Percentiles rank a stretch among this genome's conserved stretches.
Conservation (phyloP, 1,140 invertebrate genomes). For the Euwallacea fornicatus region DNA sequence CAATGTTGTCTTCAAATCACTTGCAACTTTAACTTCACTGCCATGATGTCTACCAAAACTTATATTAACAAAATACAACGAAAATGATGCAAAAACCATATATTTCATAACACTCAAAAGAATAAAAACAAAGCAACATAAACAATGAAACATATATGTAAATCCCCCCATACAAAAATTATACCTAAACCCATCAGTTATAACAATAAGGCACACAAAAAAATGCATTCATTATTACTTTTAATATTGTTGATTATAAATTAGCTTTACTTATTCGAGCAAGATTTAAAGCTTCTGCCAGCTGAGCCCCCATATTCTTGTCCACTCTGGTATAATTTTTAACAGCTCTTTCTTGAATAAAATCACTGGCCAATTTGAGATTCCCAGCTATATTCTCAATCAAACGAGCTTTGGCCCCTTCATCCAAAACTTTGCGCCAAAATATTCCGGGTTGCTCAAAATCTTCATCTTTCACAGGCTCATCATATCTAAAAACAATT, state of each 20-base stretch:
- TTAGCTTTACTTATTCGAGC: constrained; percentile 41
- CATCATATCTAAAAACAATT: constrained; percentile 63
- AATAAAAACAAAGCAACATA: too few species aligned
- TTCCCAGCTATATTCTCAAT: constrained; percentile 80
- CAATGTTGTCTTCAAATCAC: too few species aligned
- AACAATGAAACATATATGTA: too few species aligned
- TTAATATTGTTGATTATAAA: constrained; percentile 1
- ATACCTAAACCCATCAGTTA: too few species aligned
- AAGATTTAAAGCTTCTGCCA: constrained; percentile 62
- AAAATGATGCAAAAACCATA: too few species aligned
- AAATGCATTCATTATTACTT: too few species aligned
- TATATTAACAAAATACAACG: too few species aligned
- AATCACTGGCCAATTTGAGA: constrained; percentile 75
- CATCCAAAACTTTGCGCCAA: constrained; percentile 78
- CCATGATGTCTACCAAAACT: too few species aligned
- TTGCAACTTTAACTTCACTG: too few species aligned
- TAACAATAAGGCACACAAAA: too few species aligned
- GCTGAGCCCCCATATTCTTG: constrained; percentile 65
- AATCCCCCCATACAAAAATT: too few species aligned
- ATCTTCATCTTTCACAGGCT: constrained; percentile 87
- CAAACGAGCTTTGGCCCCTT: constrained; percentile 70
- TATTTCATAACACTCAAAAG: too few species aligned
- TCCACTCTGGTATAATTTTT: constrained; percentile 74
- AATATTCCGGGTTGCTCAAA: constrained; percentile 81
- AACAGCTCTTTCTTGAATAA: constrained; percentile 84